Evolutionary conservation across 2,113 vertebrate genomes (phyloP).

Genomic region (Agapornis roseicollis): DNA sequence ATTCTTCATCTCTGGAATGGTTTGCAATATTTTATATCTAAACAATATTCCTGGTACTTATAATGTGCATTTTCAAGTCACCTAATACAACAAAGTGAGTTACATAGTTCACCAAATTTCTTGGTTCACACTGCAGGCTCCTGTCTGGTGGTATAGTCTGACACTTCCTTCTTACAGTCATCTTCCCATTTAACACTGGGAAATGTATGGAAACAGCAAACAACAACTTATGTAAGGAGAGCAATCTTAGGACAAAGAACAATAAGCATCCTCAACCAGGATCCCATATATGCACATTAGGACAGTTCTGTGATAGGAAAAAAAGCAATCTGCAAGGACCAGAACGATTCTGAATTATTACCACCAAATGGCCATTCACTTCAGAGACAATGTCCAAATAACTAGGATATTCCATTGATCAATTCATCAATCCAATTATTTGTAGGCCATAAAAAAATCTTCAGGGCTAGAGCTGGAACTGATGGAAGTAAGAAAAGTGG

Average conservation of each 20-base stretch:
- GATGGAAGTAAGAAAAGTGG: neutral
- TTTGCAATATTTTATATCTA: neutral
- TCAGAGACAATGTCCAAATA: neutral
- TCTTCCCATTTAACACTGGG: neutral
- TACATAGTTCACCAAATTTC: neutral
- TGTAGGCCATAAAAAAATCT: neutral
- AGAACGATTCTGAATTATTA: neutral
- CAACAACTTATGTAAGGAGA: neutral
- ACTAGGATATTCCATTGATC: neutral
- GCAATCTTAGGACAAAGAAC: neutral
- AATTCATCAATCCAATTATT: neutral
- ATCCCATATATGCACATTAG: neutral
- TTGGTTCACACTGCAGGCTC: neutral
- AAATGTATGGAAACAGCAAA: neutral
- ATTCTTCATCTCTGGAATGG: neutral
- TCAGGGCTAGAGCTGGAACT: neutral
- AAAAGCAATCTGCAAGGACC: neutral
- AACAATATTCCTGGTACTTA: neutral
- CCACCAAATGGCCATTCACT: neutral
- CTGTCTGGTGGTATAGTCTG: neutral
- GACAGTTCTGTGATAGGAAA: neutral
- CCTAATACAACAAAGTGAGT: neutral
- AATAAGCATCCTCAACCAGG: neutral
- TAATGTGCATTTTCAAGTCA: neutral
- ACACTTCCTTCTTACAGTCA: neutral